Base-by-base conservation (phyloP, 2,888 invertebrate genomes). In the Parnassius apollo region DNA sequence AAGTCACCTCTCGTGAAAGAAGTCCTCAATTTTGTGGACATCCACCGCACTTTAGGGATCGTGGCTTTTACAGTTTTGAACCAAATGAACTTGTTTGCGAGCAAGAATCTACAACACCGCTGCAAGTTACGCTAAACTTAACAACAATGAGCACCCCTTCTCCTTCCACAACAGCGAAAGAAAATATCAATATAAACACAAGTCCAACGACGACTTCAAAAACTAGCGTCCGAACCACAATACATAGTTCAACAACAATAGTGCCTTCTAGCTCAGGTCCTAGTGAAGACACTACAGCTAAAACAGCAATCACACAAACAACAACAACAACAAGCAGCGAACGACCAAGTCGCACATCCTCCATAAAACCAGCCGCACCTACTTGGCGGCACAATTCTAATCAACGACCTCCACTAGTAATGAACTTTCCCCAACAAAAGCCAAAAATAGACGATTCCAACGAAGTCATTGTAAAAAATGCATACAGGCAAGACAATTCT, bases 1-100 rank as follows among this genome's bases (percentile, higher is more conserved):
- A 98, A 93, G 97, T 98, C 22, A 98, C 98, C 11, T 97, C 97
- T 68, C 93, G 98, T 52, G 98, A 98, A 85, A 93, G 97, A 73
- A 97, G 96, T 83, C 98, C 98, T 9, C 98, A 98, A 83, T 98
- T 98, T 84, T 98, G 98, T 77, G 98, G 97, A 12, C 95, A 94
- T 70, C 98, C 98, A 1, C 92, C 94, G 1, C 93, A 94, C 68
- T 95, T 98, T 74, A 93, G 96, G 63, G 96, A 96, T 67, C 93
- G 96, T 55, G 96, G 95, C 48, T 97, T 98, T 86, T 97, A 97
- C 80, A 96, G 96, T 75, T 96, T 98, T 71, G 95, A 95, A 81
- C 94, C 96, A 1, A 95, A 95, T 74, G 98, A 95, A 81, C 82
- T 95, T 63, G 90, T 92, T 50, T 95, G 95, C 71, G 91, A 92